Base-by-base conservation (phyloP, 2,797 vertebrate genomes). In the Mormyrus proboscirostris region DNA sequence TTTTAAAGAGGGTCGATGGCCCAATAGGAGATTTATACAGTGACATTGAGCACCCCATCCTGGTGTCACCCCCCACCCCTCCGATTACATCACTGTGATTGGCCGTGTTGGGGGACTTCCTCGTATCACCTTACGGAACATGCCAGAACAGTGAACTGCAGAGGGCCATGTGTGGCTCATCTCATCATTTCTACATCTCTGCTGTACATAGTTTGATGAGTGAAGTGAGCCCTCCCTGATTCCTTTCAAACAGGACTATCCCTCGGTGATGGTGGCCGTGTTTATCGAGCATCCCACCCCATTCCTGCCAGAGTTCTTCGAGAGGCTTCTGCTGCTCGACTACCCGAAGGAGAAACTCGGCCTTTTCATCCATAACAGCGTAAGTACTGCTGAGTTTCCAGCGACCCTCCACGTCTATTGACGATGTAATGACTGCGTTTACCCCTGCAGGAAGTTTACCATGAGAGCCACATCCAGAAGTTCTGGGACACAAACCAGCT, bases 201-300 rank as follows among this genome's bases (percentile, higher is more conserved):
- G 79, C 5, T 9, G 6, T 82, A n/a, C 16, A n/a, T 19, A 7
- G 16, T 44, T 38, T n/a, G 7, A 83, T 8, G 79, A 47, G 53
- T 47, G 2, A 41, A 49, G 33, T 86, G 8, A 4, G 25, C 7
- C 41, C 62, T n/a, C 38, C 38, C 29, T 33, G 53, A 9, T 53
- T 69, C 65, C 25, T 86, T 14, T 69, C 90, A 93, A 95, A 94
- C 94, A 99, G 98, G 96, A 97, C 51, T 95, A 94, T 94, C 98
- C 99, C 65, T 96, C 93, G 79, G 97, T 99, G 92, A 94, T 96
- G 93, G 94, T 99, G 83, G 98, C 97, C 83, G 93, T 99, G 90
- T 99, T 98, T 94, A 99, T 99, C 89, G 98, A 99, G 93, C 98
- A 99, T 95, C 98, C 98, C 57, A 97, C 97, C 38, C 98, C 99